These are phyloP conservation scores for Eonycteris spelaea DNA, from an alignment of 2,113 vertebrate genomes.

Conservation along the genomic window DNA sequence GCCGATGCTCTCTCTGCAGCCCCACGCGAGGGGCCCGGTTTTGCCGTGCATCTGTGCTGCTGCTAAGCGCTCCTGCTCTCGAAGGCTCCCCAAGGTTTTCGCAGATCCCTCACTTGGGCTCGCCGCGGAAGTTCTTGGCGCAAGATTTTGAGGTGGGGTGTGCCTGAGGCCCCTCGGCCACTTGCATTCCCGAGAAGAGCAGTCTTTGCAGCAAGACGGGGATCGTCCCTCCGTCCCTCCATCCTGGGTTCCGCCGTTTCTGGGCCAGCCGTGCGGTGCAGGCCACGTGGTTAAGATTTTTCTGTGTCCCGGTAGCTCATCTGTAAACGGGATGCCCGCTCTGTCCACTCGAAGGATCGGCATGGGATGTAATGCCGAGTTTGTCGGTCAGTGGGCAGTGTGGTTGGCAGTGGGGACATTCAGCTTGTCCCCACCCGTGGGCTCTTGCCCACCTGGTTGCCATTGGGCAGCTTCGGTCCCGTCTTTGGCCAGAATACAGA, in stretches of 20 bases:
- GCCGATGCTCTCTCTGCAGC: neutral
- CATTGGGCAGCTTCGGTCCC: too few relatives aligned
- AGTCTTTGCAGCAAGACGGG: neutral
- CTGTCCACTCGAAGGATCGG: rapidly evolving
- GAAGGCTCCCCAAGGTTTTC: neutral
- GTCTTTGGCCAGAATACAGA: neutral
- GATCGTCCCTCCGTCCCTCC: neutral
- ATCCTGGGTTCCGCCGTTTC: neutral
- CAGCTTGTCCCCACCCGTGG: neutral
- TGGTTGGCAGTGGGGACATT: neutral
- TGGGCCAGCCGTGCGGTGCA: too few relatives aligned
- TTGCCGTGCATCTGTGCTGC: neutral
- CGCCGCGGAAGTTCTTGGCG: neutral
- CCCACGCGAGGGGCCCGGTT: neutral
- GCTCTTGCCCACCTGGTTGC: neutral
- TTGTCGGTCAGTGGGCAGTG: rapidly evolving
- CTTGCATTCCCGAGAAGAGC: neutral
- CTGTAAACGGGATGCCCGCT: neutral
- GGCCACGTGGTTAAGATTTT: neutral
- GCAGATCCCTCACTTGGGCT: too few relatives aligned
- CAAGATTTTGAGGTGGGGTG: neutral
- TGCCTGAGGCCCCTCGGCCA: neutral
- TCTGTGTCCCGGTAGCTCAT: neutral
- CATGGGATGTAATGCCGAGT: rapidly evolving
- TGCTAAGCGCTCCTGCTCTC: neutral